Base-by-base conservation (phyloP, 1,140 invertebrate species). In the Limonius californicus region DNA sequence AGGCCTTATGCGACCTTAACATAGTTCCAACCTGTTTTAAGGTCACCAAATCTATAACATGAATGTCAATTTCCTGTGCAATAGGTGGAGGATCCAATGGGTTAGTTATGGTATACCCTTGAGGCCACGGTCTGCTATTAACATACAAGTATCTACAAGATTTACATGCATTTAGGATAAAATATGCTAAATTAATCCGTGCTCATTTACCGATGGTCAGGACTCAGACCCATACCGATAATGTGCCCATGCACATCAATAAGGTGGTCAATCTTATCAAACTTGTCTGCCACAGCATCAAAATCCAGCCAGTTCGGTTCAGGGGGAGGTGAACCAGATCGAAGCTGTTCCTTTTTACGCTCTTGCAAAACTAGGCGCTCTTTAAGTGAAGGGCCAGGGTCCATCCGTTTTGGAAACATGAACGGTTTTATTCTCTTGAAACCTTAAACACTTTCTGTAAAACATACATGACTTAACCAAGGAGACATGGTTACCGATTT, bases 51-150 rank as follows among this genome's bases (percentile, higher is more conserved):
- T 94, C 92, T 67, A 94, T 94, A 0, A 94, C 91, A 70, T 93
- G 90, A 67, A 94, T 91, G 72, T 95, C 92, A 58, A 94, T 94
- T 80, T 94, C 90, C 78, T 92, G 89, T n/a, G 92, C 91, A 68
- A 94, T 92, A 0, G 91, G 91, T 1, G 92, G 92, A 23, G 92
- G 91, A 70, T 88, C 84, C 11, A 92, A 76, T 0, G 90, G 88
- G 81, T 92, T 89, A 3, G 84, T 83, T 63, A 94, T 93, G 12
- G 81, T 78, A 72, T 90, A 93, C 57, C 86, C 86, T 68, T 86
- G 80, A 1, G 91, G 92, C 92, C 92, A 95, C 0, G 91, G 88
- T 60, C 92, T 82, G 68, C 88, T 89, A 73, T 94, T 94, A 0
- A 94, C 91, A 77, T 94, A 95, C 8, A 95, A 76, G 75, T 90